A percentile compares a stretch with the other conserved stretches of the same genome.
phyloP scores from a whole-genome alignment of 2,113 vertebrate species.

The Brienomyrus brachyistius region DNA sequence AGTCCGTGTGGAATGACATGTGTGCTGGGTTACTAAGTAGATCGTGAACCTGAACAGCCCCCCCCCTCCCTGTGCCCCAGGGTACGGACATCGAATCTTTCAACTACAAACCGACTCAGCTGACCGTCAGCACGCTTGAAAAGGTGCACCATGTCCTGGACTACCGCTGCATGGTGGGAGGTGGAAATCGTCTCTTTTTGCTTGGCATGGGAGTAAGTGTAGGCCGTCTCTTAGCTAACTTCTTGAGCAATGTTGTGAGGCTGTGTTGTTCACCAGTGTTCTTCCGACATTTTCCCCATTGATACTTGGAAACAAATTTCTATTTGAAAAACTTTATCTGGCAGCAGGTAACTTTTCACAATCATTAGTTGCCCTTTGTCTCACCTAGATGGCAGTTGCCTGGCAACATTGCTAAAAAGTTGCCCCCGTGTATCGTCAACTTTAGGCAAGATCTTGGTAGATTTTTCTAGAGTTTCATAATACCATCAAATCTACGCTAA shows the following conservation, averaged over 20 bases:
- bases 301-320: background rate
- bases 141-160: conserved; percentile 85
- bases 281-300: background rate
- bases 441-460: background rate
- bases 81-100: conserved; percentile 73
- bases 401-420: background rate
- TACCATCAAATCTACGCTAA: background rate
- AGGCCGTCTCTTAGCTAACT: background rate
- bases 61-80: conserved; percentile 46
- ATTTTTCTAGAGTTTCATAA: background rate
- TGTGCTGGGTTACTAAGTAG: background rate
- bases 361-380: background rate
- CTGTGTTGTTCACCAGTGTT: background rate
- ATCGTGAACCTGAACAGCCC: background rate
- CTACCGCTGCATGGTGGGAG: conserved; percentile 92
- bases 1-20: background rate
- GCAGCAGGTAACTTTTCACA: background rate
- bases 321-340: background rate
- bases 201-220: conserved; percentile 79
- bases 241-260: background rate
- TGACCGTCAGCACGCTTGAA: conserved; percentile 72
- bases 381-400: background rate
- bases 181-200: conserved; percentile 89
- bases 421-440: background rate
- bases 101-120: conserved; percentile 73